Conservation (phyloP, 2,113 vertebrate genomes). For the Athene cunicularia region DNA sequence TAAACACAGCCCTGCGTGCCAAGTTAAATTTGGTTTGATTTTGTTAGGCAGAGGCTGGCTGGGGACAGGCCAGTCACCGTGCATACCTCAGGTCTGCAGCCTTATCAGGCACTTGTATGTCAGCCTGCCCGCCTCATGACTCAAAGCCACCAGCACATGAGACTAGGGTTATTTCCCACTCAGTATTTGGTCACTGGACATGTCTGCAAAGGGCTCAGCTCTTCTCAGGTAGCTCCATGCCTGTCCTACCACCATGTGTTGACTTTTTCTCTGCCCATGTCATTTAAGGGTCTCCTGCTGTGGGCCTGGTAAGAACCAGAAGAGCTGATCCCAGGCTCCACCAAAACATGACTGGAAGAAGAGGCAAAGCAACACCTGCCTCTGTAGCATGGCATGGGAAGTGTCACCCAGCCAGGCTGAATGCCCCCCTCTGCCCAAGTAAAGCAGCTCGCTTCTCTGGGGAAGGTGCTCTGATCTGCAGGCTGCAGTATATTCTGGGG, state of each 20-base stretch:
- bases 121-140: rapidly evolving
- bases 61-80: rapidly evolving
- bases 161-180: not conserved
- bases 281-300: not conserved
- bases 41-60: not conserved
- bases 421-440: not conserved
- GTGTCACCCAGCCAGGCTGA: not conserved
- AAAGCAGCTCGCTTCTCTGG: not conserved
- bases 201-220: not conserved
- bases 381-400: not conserved
- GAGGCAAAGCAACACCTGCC: not conserved
- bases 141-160: not conserved
- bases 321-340: not conserved
- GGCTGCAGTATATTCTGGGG: not conserved
- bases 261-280: not conserved
- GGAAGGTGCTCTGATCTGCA: not conserved
- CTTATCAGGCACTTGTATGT: not conserved
- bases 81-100: not conserved
- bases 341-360: not conserved
- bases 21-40: not conserved
- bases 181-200: rapidly evolving
- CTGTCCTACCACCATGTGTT: not conserved
- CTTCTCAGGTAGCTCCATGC: not conserved
- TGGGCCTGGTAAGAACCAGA: not conserved
- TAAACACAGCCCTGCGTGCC: not conserved